Evolutionary conservation across 2,113 vertebrate genomes (phyloP).

Genomic region (Myotis brandtii): DNA sequence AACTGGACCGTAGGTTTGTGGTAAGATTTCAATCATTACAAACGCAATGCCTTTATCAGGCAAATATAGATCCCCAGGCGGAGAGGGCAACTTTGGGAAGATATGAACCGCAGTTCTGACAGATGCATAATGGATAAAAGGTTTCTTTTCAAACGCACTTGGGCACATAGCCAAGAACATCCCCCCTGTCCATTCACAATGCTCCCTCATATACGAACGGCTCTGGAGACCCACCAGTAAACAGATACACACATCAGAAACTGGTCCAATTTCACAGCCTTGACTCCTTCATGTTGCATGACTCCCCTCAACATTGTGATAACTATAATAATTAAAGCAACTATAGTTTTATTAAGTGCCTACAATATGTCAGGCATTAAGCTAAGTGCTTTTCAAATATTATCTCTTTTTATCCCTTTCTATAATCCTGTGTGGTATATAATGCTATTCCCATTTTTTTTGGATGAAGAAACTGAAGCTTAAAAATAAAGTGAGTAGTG

Average conservation of each 20-base stretch:
- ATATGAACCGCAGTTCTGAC: not conserved
- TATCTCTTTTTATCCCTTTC: not conserved
- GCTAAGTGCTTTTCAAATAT: not conserved
- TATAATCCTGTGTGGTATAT: not conserved
- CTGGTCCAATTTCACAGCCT: not conserved
- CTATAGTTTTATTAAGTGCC: not conserved
- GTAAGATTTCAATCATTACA: not conserved
- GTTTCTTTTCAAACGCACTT: not conserved
- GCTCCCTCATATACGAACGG: rapidly evolving
- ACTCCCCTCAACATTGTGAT: not conserved
- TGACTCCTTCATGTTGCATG: not conserved
- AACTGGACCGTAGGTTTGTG: not conserved
- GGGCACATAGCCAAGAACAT: not conserved
- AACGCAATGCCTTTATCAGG: not conserved
- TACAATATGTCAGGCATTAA: not conserved
- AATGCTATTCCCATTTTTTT: not conserved
- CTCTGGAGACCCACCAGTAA: not conserved
- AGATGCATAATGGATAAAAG: not conserved
- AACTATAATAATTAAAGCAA: not conserved
- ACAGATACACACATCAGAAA: not conserved
- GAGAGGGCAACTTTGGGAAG: not conserved
- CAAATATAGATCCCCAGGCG: too few relatives aligned
- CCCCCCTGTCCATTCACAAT: too few relatives aligned
- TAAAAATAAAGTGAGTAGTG: not conserved
- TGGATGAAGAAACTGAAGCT: not conserved